phyloP scores from a whole-genome alignment of 1,140 invertebrate genomes.

The Danaus plexippus region DNA sequence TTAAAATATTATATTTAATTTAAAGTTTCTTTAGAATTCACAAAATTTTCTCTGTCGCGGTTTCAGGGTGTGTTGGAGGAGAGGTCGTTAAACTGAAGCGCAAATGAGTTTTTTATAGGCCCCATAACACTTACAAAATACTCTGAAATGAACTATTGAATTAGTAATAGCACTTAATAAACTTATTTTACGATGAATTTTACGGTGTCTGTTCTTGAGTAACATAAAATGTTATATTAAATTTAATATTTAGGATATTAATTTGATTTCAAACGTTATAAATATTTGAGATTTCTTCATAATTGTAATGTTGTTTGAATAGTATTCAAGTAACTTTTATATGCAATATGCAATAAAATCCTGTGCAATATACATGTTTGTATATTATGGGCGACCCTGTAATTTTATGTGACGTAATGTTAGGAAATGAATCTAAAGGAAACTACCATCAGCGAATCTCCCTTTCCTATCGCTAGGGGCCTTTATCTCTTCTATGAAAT shows the following conservation, averaged over 20 bases:
- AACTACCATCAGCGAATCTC: slow-evolving; percentile 36
- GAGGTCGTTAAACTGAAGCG: slow-evolving; percentile 37
- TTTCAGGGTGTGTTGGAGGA: slow-evolving; percentile 26
- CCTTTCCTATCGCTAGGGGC: slow-evolving; percentile 37
- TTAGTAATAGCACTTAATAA: slow-evolving; percentile 49
- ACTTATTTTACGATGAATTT: slow-evolving; percentile 33
- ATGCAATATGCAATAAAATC: slow-evolving; percentile 21
- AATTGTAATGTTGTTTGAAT: slow-evolving; percentile 12
- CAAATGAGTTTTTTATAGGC: slow-evolving; percentile 51
- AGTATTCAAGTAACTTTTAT: not conserved
- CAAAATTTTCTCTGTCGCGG: slow-evolving; percentile 22
- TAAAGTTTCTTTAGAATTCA: slow-evolving; percentile 30
- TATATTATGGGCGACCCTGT: slow-evolving; percentile 28
- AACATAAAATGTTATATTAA: not conserved
- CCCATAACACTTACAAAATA: slow-evolving; percentile 45
- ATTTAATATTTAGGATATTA: too few relatives aligned
- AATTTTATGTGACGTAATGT: slow-evolving; percentile 39
- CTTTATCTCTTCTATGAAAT: slow-evolving; percentile 60
- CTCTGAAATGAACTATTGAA: slow-evolving; percentile 48
- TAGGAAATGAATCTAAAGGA: slow-evolving; percentile 48
- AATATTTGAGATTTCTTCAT: slow-evolving; percentile 5
- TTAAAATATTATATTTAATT: slow-evolving; percentile 50
- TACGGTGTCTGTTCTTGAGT: not conserved
- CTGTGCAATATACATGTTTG: slow-evolving; percentile 30
- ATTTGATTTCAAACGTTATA: too few relatives aligned